Base-by-base conservation (phyloP, 1,140 invertebrate genomes). In the Drosophila miranda region DNA sequence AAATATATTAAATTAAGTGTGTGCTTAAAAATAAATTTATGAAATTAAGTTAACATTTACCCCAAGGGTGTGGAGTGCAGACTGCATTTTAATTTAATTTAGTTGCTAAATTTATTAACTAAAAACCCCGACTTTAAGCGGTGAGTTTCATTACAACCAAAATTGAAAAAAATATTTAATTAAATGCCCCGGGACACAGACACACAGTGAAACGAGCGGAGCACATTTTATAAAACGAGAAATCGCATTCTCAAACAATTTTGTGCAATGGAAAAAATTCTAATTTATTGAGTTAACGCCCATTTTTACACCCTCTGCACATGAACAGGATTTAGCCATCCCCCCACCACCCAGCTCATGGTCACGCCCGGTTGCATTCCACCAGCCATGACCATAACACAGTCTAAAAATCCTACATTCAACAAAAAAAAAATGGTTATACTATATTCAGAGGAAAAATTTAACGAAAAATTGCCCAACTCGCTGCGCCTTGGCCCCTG, bases 261-360 rank as follows among this genome's bases (percentile, higher is more conserved):
- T 71, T 61, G 50, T 62, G 68, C 58, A 72, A 44, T 42, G 57
- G 41, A 79, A 78, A 78, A 83, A 83, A 83, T 67, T 83, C 75
- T 71, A 83, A 83, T 83, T 83, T 83, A 83, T 83, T 78, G 79
- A 79, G 75, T 78, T 83, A 67, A 78, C 75, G 64, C 75, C 79
- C 79, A 75, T 75, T 83, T 83, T 83, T 71, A 75, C 79, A 78
- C 70, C 70, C 70, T 62, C 30, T 58, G 75, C 79, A 82, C 74
- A 74, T 60, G 74, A 46, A 41, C 53, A 44, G 64, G 54, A 69
- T 51, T n/a, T 46, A 19, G 51, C 49, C 58, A 19, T n/a, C 38
- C 16, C 38, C 45, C 14, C 52, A 3, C 13, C 38, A 4, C 4
- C 9, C 23, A 23, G n/a, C n/a, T 56, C 7, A n/a, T 21, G 11